Base-by-base conservation (phyloP, 1,140 invertebrate genomes). In the Tetramorium alpestre region DNA sequence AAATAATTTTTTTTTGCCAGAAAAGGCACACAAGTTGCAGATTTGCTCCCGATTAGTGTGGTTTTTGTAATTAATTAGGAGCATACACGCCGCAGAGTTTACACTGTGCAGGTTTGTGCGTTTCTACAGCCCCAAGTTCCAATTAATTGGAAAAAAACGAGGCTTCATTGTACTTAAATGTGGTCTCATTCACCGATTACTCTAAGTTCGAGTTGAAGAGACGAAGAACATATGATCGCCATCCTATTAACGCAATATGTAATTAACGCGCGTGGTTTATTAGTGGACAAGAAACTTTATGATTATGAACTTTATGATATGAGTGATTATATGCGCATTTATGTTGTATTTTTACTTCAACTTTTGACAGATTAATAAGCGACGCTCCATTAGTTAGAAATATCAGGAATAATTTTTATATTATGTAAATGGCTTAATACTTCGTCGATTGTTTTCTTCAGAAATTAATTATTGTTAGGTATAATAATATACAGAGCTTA, bases 121-220 rank as follows among this genome's bases (percentile, higher is more conserved):
- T 56, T 54, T 25, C 18, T 0, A 38, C 38, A 70, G 65, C n/a
- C 25, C 44, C 38, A 16, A 2, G 8, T 44, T 47, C 51, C 64
- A 60, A n/a, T 22, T 28, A 60, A 75, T 41, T n/a, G 54, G 18
- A 25, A 73, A 72, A 18, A 54, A 82, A 60, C 22, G 38, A 28
- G 54, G 80, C 41, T 73, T 41, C 25, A 81, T 25, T 82, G 80
- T 82, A 82, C 67, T 82, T 82, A 82, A 82, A 60, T 8, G 10
- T 58, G 38, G 67, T 82, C 41, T 82, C 67, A 72, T 22, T 82
- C 38, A 47, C 16, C 78, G 38, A 25, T 47, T 54, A 28, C 38
- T 44, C 22, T 44, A 58, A 33, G 22, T 56, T 44, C 22, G 11
- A 41, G n/a, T 11, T 11, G 22, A 82, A 28, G 7, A 58, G 11